Evolutionary conservation across 2,888 invertebrate genomes (phyloP), one percentile per base, ranked within the genome.

Genomic region (Amphipoea oculea): DNA sequence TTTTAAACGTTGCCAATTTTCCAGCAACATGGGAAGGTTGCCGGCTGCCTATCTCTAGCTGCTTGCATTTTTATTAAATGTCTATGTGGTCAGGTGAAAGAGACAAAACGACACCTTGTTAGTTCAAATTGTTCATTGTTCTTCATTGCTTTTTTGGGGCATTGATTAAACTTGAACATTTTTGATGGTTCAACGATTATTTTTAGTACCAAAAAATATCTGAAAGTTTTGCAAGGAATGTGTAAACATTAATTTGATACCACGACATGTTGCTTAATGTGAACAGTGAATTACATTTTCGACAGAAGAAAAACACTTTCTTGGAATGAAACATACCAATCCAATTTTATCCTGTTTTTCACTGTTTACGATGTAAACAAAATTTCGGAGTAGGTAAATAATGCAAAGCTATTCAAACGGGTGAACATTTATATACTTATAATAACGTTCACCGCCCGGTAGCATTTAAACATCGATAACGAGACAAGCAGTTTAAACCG

Each of bases 1-100:
- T 75, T 81, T 42, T 51, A 67, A 63, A 60, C 7, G 66, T 48
- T 80, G 75, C 78, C 78, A 83, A 86, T 76, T 76, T 81, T 79
- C 75, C 48, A 42, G 69, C 67, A 76, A 74, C 48, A 70, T 17
- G 9, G 1, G 42, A n/a, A 20, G 63, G 40, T 71, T 40, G 23
- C 71, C n/a, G 20, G n/a, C 12, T 14, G 45, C 23, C 5, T 60
- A 73, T 17, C n/a, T 36, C n/a, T 20, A 73, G 36, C 11, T 23
- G 23, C 17, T 40, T 66, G 40, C 62, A 66, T 68, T 70, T 65
- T 67, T n/a, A 73, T 68, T 68, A 0, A 67, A 57, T 80, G 63
- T 29, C 29, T 29, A 29, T 29, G 29, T 29, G 29, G 29, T 57
- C 70, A 83, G 23, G 0, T 12, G 68, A 48, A 17, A 65, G 6